These are phyloP conservation scores for Odontesthes bonariensis DNA, from an alignment of 2,113 vertebrate genomes.

Conservation along the genomic window DNA sequence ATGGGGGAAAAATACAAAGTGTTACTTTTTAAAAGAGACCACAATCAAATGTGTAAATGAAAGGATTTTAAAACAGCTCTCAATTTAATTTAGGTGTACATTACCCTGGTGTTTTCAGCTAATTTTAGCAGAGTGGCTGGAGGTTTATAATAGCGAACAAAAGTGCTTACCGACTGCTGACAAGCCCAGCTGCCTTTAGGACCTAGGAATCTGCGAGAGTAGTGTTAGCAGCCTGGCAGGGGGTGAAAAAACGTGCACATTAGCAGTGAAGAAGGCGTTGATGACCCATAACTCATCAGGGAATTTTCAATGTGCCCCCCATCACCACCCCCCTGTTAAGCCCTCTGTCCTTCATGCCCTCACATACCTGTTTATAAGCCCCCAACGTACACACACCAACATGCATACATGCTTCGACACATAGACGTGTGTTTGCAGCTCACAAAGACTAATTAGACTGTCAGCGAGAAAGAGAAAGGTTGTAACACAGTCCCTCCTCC, in stretches of 20 bases:
- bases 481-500: conserved; percentile 23
- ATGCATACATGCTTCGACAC: conserved; percentile 16
- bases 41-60: no score
- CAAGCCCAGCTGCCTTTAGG: not conserved
- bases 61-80: no score
- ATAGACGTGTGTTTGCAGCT: conserved; percentile 55
- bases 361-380: conserved; percentile 26
- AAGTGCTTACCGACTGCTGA: not conserved
- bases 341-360: conserved; percentile 23
- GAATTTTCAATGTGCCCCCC: conserved; percentile 33
- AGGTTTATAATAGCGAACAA: not conserved
- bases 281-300: conserved; percentile 69
- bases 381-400: conserved; percentile 20
- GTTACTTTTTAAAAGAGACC: no score
- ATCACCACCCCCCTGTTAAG: conserved; percentile 5
- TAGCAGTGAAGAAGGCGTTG: conserved; percentile 66
- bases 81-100: no score
- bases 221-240: not conserved
- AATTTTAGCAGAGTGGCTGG: not conserved
- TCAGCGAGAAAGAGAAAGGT: conserved; percentile 46
- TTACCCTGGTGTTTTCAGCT: no score
- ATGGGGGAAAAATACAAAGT: no score
- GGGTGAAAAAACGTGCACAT: conserved; percentile 47
- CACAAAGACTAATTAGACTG: conserved; percentile 79
- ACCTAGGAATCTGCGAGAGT: not conserved